Percentiles rank a stretch among this genome's conserved stretches.
These are phyloP conservation scores for Trichopoda pennipes DNA, from an alignment of 2,888 invertebrate genomes.

Conservation along the genomic window DNA sequence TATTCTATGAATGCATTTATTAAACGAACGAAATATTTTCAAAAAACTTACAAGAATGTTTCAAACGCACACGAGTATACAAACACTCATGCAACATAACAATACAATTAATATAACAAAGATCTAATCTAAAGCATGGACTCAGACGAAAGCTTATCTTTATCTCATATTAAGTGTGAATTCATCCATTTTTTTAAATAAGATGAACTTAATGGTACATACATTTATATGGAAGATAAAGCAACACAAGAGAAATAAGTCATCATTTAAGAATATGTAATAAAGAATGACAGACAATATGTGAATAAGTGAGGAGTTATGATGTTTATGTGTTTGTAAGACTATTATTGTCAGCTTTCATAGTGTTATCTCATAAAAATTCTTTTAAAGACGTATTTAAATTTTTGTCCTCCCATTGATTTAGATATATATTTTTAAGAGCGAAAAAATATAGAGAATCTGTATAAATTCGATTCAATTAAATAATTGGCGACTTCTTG, in stretches of 20 bases:
- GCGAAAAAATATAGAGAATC: too few species aligned
- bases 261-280: constrained; percentile 48
- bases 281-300: constrained; percentile 58
- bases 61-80: constrained; percentile 1
- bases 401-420: not conserved
- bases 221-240: not conserved
- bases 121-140: constrained; percentile 51
- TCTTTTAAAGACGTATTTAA: not conserved
- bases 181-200: constrained; percentile 29
- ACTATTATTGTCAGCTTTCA: constrained; percentile 13
- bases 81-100: constrained; percentile 24
- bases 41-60: constrained; percentile 41
- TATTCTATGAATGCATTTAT: constrained; percentile 45
- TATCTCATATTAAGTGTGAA: constrained; percentile 59
- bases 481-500: too few species aligned
- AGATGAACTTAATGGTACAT: constrained; percentile 50
- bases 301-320: constrained; percentile 45
- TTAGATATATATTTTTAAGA: too few species aligned
- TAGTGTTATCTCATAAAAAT: constrained; percentile 6
- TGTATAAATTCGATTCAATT: too few species aligned
- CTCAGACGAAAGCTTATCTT: constrained; percentile 62
- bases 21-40: constrained; percentile 51
- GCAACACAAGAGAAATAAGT: constrained; percentile 8
- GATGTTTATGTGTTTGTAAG: constrained; percentile 43
- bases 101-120: constrained; percentile 57